Evolutionary conservation across 2,888 invertebrate genomes (phyloP).

Genomic region (Parnassius apollo): DNA sequence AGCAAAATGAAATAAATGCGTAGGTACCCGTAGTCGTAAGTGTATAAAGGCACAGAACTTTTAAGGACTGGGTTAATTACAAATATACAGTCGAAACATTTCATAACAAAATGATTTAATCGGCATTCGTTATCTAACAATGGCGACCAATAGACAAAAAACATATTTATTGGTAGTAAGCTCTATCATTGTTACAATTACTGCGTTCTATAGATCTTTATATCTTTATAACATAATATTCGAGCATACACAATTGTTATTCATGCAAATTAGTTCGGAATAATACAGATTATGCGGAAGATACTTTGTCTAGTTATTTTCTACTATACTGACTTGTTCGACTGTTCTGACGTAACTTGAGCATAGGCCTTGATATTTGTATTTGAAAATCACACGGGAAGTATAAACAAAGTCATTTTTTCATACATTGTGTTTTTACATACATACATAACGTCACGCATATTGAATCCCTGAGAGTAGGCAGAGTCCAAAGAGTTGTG

Average conservation of each 20-base stretch:
- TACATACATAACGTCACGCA: too few relatives aligned
- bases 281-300: constrained; percentile 25
- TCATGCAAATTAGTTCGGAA: constrained; percentile 24
- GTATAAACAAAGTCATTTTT: too few relatives aligned
- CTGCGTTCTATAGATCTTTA: constrained; percentile 7
- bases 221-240: constrained; percentile 9
- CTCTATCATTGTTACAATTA: constrained; percentile 3
- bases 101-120: not conserved
- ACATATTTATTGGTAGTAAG: constrained; percentile 10
- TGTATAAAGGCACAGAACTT: too few relatives aligned
- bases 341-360: constrained; percentile 11
- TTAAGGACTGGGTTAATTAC: not conserved
- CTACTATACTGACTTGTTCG: constrained; percentile 11
- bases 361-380: constrained; percentile 23
- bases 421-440: too few relatives aligned
- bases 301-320: constrained; percentile 10
- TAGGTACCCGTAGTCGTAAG: too few relatives aligned
- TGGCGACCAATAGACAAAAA: not conserved
- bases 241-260: constrained; percentile 5
- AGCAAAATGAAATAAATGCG: too few relatives aligned
- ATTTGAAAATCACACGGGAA: not conserved
- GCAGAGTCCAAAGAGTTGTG: too few relatives aligned
- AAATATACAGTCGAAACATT: not conserved
- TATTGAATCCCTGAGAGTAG: too few relatives aligned
- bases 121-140: constrained; percentile 20